These are phyloP conservation scores for Ips nitidus DNA, from an alignment of 1,140 invertebrate species.

Conservation along the genomic window DNA sequence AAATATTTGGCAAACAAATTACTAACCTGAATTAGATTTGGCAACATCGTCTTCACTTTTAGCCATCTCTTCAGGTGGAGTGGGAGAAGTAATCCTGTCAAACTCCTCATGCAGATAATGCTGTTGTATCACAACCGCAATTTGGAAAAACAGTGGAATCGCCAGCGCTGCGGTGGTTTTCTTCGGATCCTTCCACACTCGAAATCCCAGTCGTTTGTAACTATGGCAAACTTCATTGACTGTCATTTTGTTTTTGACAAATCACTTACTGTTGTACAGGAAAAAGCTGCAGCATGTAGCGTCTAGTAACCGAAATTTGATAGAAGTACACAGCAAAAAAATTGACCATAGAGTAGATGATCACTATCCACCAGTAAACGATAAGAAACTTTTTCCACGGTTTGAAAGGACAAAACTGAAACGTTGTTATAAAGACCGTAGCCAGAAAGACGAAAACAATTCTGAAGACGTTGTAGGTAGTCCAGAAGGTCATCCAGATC, in stretches of 20 bases:
- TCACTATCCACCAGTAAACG: conserved; percentile 30
- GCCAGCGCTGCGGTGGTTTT: not conserved
- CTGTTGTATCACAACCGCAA: conserved; percentile 24
- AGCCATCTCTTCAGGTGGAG: conserved; percentile 3
- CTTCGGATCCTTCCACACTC: not conserved
- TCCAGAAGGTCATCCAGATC: conserved; percentile 23
- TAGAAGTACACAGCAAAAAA: conserved; percentile 28
- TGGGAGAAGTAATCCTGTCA: conserved; percentile 20
- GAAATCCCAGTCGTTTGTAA: not conserved
- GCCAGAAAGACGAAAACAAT: conserved; percentile 18
- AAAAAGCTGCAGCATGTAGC: conserved; percentile 2
- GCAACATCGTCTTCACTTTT: not conserved
- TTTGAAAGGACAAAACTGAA: conserved; percentile 20
- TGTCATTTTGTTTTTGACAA: not conserved
- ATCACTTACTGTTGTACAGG: conserved; percentile 5
- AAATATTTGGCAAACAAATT: not conserved
- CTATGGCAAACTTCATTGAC: not conserved
- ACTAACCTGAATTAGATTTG: not conserved
- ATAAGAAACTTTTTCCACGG: conserved; percentile 25
- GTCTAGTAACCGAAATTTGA: conserved; percentile 10
- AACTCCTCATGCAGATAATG: conserved; percentile 22
- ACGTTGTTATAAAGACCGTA: conserved; percentile 6
- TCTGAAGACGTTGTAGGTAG: conserved; percentile 10
- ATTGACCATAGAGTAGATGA: conserved; percentile 24
- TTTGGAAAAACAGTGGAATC: conserved; percentile 25